These are phyloP conservation scores for Lutjanus argentimaculatus DNA, from an alignment of 2,797 vertebrate genomes.

Conservation along the genomic window DNA sequence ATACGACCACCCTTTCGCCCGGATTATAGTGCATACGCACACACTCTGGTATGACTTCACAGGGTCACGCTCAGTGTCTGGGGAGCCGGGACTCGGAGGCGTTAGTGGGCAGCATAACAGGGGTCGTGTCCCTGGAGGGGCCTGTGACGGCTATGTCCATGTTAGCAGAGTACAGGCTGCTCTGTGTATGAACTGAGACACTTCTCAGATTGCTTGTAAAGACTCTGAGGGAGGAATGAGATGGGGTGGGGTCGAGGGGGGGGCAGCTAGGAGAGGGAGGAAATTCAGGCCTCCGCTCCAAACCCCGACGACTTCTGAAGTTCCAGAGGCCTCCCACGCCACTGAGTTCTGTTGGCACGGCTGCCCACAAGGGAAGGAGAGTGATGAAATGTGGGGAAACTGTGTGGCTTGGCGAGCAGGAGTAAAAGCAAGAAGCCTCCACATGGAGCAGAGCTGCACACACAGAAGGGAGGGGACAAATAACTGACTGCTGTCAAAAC, in stretches of 20 bases:
- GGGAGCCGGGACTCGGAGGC: constrained; percentile 33
- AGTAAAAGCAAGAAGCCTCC: constrained; percentile 45
- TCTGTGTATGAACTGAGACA: constrained; percentile 67
- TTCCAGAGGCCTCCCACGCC: constrained; percentile 62
- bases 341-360: constrained; percentile 58
- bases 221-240: constrained; percentile 32
- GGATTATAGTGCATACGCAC: constrained; percentile 45
- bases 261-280: constrained; percentile 27
- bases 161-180: constrained; percentile 64
- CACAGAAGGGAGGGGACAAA: constrained; percentile 47
- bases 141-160: constrained; percentile 58
- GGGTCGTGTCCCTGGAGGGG: constrained; percentile 61
- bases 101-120: constrained; percentile 49
- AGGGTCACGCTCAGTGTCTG: constrained; percentile 67
- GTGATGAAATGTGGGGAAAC: constrained; percentile 76
- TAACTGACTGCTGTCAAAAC: constrained; percentile 71
- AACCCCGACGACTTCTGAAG: constrained; percentile 45
- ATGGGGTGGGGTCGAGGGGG: not conserved
- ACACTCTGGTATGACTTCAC: constrained; percentile 58
- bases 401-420: constrained; percentile 50
- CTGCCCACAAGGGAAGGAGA: constrained; percentile 57
- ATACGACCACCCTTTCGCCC: constrained; percentile 41
- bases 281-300: constrained; percentile 55
- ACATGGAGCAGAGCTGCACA: constrained; percentile 18
- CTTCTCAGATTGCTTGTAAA: constrained; percentile 64